Percentiles rank a stretch among this genome's conserved stretches.
These are phyloP conservation scores for Charanyca ferruginea DNA, from an alignment of 2,888 invertebrate species.

Conservation along the genomic window DNA sequence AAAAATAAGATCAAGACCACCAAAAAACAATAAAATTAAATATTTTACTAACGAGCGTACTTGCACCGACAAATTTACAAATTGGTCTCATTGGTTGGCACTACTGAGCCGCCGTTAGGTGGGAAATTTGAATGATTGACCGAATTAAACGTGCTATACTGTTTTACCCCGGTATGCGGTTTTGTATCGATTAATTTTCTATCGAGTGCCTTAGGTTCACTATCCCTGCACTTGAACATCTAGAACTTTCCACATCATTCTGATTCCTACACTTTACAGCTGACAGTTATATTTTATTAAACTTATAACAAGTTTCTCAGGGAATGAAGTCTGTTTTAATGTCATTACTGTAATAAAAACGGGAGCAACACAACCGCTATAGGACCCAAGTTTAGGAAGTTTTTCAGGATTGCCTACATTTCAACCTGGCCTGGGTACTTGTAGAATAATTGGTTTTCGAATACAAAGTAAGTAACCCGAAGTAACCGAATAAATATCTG, in stretches of 20 bases:
- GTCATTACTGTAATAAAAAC: constrained; percentile 54
- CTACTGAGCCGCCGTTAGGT: no score
- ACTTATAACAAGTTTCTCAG: constrained; percentile 52
- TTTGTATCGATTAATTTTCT: no score
- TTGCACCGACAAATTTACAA: no score
- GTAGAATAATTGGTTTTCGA: constrained; percentile 23
- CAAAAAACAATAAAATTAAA: no score
- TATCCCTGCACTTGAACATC: constrained; percentile 6
- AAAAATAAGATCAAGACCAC: no score
- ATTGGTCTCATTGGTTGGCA: no score
- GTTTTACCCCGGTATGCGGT: no score
- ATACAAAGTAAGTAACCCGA: constrained; percentile 17
- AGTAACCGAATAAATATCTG: no score
- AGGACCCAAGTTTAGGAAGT: constrained; percentile 9
- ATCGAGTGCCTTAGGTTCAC: background rate
- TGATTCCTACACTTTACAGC: constrained; percentile 39
- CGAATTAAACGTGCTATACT: no score
- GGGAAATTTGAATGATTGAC: no score
- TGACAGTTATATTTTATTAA: constrained; percentile 49
- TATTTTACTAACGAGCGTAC: no score
- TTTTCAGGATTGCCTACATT: constrained; percentile 26
- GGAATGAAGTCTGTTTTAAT: constrained; percentile 43
- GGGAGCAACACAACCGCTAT: constrained; percentile 21
- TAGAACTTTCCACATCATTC: constrained; percentile 45
- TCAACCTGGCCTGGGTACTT: constrained; percentile 12